Conservation (phyloP, 1,140 invertebrate genomes). For the Drosophila rhopaloa region DNA sequence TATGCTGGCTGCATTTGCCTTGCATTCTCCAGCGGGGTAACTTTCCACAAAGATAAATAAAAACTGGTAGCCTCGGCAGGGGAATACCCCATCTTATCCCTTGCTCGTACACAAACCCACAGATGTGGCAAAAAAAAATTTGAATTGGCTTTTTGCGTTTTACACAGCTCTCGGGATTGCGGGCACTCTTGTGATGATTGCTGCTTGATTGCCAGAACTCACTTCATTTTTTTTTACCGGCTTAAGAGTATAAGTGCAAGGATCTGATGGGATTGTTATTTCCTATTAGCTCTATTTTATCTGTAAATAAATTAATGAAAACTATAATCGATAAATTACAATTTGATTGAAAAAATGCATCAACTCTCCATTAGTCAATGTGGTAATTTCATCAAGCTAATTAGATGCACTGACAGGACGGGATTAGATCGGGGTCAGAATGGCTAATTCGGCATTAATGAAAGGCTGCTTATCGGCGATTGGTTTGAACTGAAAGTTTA, state of each 20-base stretch:
- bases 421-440: neutral
- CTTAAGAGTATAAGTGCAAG: neutral
- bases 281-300: too few species aligned
- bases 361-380: too few species aligned
- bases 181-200: slow-evolving; percentile 8
- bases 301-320: too few species aligned
- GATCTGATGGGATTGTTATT: too few species aligned
- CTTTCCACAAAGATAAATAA: slow-evolving; percentile 39
- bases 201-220: slow-evolving; percentile 7
- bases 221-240: neutral
- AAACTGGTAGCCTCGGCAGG: slow-evolving; percentile 8
- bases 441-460: neutral
- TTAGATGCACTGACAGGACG: neutral
- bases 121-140: slow-evolving; percentile 14
- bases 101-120: neutral
- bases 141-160: slow-evolving; percentile 29
- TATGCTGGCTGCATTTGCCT: slow-evolving; percentile 34
- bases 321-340: too few species aligned
- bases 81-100: neutral
- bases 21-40: slow-evolving; percentile 31
- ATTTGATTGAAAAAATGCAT: too few species aligned
- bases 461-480: slow-evolving; percentile 2
- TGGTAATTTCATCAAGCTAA: slow-evolving; percentile 13
- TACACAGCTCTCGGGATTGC: slow-evolving; percentile 12
- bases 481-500: neutral